Conservation (phyloP, 2,888 invertebrate species). For the Chesias legatella region DNA sequence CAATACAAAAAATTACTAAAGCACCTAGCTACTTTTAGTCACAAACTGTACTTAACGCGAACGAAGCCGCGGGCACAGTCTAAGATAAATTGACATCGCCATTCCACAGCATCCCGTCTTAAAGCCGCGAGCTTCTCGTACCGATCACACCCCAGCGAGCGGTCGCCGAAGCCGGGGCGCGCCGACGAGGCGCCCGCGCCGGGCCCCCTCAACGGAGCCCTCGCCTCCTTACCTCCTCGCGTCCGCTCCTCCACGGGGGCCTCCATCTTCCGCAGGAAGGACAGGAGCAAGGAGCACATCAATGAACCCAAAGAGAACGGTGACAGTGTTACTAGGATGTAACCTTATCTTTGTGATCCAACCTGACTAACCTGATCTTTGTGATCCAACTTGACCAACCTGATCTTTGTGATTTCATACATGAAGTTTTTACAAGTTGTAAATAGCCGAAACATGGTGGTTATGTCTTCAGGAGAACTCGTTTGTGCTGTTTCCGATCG, state of each 20-base stretch:
- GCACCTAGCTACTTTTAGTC: no score
- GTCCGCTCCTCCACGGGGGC: slow-evolving; percentile 62
- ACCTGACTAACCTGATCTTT: slow-evolving; percentile 1
- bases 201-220: slow-evolving; percentile 35
- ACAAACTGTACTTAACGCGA: no score
- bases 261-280: slow-evolving; percentile 58
- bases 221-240: slow-evolving; percentile 46
- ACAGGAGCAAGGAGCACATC: slow-evolving; percentile 44
- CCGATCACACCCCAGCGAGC: slow-evolving; percentile 35
- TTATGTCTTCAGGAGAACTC: no score
- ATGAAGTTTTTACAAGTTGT: no score
- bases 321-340: slow-evolving; percentile 63
- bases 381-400: neutral
- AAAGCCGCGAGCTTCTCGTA: slow-evolving; percentile 28
- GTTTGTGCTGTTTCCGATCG: no score
- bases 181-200: slow-evolving; percentile 39
- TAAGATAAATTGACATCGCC: no score
- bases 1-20: no score
- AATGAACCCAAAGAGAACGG: slow-evolving; percentile 45
- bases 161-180: slow-evolving; percentile 51
- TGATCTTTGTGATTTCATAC: neutral
- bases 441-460: no score
- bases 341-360: slow-evolving; percentile 15
- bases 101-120: slow-evolving; percentile 25
- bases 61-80: no score